phyloP scores from a whole-genome alignment of 2,888 invertebrate species.

The Dicranocentrus wangi region DNA sequence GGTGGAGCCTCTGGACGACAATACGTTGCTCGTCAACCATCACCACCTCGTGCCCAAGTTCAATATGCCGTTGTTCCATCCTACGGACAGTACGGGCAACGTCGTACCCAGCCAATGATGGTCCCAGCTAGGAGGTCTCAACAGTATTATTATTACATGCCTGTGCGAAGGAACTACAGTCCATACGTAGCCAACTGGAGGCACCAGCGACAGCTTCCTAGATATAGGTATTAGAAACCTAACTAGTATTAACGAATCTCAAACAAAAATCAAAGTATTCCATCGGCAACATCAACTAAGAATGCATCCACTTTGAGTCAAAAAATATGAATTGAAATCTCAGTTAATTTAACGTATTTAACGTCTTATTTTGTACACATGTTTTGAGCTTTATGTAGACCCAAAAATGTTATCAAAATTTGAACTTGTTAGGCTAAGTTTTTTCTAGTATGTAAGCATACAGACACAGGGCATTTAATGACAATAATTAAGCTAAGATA shows the following conservation, averaged over 20 bases:
- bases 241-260: constrained; percentile 43
- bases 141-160: constrained; percentile 38
- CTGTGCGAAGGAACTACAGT: constrained; percentile 54
- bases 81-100: constrained; percentile 6
- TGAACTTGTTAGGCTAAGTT: constrained; percentile 25
- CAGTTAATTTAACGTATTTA: background rate
- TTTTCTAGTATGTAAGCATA: constrained; percentile 27
- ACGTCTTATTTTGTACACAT: constrained; percentile 48
- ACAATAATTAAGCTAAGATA: constrained; percentile 24
- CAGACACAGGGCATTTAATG: constrained; percentile 63
- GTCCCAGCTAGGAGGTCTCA: constrained; percentile 30
- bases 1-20: constrained; percentile 12
- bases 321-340: constrained; percentile 1
- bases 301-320: constrained; percentile 48
- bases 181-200: constrained; percentile 45
- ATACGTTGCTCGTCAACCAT: constrained; percentile 37
- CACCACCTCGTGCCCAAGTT: constrained; percentile 21
- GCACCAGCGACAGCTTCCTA: constrained; percentile 1
- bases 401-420: constrained; percentile 36
- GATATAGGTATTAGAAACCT: constrained; percentile 47
- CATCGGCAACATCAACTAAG: constrained; percentile 10
- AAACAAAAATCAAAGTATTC: background rate
- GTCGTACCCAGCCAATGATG: constrained; percentile 29
- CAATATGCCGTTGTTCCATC: background rate
- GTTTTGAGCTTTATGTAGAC: constrained; percentile 42